Evolutionary conservation across 1,140 invertebrate genomes (phyloP).

Genomic region (Cydia pomonella): DNA sequence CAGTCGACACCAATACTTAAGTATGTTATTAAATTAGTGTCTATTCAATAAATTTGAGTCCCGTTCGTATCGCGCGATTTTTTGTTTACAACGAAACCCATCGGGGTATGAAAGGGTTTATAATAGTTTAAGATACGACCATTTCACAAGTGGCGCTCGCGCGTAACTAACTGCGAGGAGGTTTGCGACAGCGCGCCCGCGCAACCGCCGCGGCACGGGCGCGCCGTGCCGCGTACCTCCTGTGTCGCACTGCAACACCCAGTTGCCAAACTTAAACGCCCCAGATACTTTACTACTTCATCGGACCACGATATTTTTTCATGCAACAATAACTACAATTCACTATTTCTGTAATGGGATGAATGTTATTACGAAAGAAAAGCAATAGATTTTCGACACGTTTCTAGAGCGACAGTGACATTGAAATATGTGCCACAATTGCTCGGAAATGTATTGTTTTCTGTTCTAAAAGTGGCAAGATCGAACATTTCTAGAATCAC

Average conservation of each 20-base stretch:
- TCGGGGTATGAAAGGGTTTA: conserved; percentile 68
- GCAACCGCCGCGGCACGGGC: conserved; percentile 37
- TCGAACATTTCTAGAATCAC: background rate
- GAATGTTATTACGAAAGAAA: conserved; percentile 46
- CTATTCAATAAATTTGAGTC: background rate
- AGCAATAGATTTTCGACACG: conserved; percentile 38
- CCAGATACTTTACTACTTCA: conserved; percentile 53
- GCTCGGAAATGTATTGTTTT: background rate
- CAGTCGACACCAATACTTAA: background rate
- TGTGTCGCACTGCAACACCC: conserved; percentile 55
- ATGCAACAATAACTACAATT: conserved; percentile 44
- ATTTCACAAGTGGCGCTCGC: conserved; percentile 72
- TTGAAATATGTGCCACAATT: conserved; percentile 30
- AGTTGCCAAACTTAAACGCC: conserved; percentile 66
- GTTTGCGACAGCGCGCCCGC: conserved; percentile 66
- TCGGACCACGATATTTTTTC: conserved; percentile 46
- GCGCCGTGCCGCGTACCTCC: conserved; percentile 36
- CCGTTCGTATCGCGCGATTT: conserved; percentile 50
- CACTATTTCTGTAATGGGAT: conserved; percentile 49
- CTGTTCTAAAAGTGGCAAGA: background rate
- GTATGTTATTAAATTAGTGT: background rate
- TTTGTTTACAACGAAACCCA: conserved; percentile 70
- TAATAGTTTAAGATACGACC: conserved; percentile 78
- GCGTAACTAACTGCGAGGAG: conserved; percentile 65
- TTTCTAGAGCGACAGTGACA: conserved; percentile 26